These are phyloP conservation scores for Arion vulgaris DNA, from an alignment of 1,140 invertebrate genomes.

Conservation along the genomic window DNA sequence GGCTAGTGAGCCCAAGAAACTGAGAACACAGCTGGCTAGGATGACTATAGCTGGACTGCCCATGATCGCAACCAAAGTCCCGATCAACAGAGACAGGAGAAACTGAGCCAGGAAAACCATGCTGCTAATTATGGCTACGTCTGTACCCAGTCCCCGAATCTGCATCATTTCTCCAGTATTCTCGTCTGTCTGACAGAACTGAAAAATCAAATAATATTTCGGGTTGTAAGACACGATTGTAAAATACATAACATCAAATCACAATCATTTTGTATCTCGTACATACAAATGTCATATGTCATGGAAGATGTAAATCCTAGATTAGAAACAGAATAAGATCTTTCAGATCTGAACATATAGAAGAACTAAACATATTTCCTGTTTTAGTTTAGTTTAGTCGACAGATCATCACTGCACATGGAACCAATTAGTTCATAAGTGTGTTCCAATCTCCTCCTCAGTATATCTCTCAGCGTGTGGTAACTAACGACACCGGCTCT, in stretches of 20 bases:
- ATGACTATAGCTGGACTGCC: slow-evolving; percentile 89
- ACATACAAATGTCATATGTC: too few relatives aligned
- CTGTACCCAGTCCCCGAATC: slow-evolving; percentile 90
- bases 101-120: slow-evolving; percentile 98
- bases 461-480: too few relatives aligned
- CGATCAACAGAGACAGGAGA: slow-evolving; percentile 88
- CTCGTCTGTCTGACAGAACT: slow-evolving; percentile 40
- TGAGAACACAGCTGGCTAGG: slow-evolving; percentile 84
- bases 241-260: not conserved
- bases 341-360: too few relatives aligned
- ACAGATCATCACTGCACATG: too few relatives aligned
- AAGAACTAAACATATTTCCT: too few relatives aligned
- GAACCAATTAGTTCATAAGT: too few relatives aligned
- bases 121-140: slow-evolving; percentile 92
- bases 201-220: slow-evolving; percentile 11
- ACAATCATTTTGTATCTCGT: too few relatives aligned
- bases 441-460: too few relatives aligned
- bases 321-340: too few relatives aligned
- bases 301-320: too few relatives aligned
- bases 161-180: slow-evolving; percentile 51
- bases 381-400: too few relatives aligned
- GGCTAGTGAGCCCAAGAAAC: slow-evolving; percentile 85
- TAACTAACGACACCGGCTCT: too few relatives aligned
- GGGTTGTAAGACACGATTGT: not conserved
- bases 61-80: slow-evolving; percentile 82